Conservation (phyloP, 2,113 vertebrate genomes). For the Narcine bancroftii region DNA sequence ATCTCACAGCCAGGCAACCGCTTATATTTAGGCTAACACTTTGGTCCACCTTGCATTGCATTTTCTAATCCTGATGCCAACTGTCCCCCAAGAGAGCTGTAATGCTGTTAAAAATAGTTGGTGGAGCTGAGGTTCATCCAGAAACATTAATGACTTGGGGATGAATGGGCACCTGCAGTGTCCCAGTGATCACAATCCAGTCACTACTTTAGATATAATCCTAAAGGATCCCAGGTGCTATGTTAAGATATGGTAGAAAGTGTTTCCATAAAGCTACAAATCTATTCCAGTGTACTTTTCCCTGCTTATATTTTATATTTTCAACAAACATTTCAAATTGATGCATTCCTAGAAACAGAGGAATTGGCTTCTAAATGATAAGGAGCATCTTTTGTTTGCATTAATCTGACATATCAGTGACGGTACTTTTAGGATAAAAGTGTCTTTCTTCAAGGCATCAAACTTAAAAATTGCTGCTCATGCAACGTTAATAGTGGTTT, state of each 20-base stretch:
- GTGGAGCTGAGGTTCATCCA: too few relatives aligned
- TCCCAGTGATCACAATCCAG: too few relatives aligned
- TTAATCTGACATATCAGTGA: not conserved
- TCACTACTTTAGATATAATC: too few relatives aligned
- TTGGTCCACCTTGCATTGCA: too few relatives aligned
- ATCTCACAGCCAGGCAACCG: too few relatives aligned
- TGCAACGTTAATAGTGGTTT: slow-evolving; percentile 1
- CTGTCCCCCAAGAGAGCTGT: too few relatives aligned
- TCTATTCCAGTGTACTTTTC: not conserved
- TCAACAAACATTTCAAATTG: not conserved
- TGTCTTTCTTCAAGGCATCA: not conserved
- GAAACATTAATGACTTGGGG: too few relatives aligned
- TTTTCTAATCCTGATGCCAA: too few relatives aligned
- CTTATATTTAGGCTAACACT: too few relatives aligned
- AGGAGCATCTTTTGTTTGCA: not conserved
- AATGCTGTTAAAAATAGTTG: too few relatives aligned
- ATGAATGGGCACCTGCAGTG: too few relatives aligned
- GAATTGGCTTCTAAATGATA: not conserved
- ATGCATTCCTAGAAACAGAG: not conserved
- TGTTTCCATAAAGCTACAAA: not conserved
- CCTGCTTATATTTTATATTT: not conserved
- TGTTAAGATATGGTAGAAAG: not conserved
- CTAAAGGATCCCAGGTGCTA: too few relatives aligned
- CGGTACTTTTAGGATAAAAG: not conserved
- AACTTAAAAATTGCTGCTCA: not conserved